Conservation (phyloP, 1,140 invertebrate genomes). For the Drosophila setifemur region DNA sequence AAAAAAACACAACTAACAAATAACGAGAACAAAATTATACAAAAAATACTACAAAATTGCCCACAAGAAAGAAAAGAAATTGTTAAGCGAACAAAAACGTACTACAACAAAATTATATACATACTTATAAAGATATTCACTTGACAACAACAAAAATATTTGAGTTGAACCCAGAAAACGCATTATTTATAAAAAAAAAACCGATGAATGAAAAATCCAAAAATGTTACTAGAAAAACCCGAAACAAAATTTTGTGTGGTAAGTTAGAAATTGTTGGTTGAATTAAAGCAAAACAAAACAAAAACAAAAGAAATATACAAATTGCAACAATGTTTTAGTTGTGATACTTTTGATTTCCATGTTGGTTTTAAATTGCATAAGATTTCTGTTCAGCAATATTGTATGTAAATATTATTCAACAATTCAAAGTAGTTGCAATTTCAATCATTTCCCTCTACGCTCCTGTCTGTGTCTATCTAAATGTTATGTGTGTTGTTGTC, state of each 20-base stretch:
- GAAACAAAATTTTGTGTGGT: conserved; percentile 82
- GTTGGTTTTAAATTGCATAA: conserved; percentile 75
- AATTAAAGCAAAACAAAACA: conserved; percentile 50
- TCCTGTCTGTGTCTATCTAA: conserved; percentile 36
- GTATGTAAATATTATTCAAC: conserved; percentile 43
- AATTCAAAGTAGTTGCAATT: conserved; percentile 52
- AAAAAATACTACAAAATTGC: conserved; percentile 60
- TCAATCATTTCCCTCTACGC: conserved; percentile 37
- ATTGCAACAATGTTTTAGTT: conserved; percentile 51
- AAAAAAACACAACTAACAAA: conserved; percentile 57
- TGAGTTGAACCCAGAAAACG: conserved; percentile 46
- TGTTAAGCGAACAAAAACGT: conserved; percentile 61
- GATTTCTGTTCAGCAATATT: conserved; percentile 57
- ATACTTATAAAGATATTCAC: conserved; percentile 74
- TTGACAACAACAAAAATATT: conserved; percentile 60
- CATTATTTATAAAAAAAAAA: conserved; percentile 75
- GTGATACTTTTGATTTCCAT: conserved; percentile 37
- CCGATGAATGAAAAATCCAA: conserved; percentile 49
- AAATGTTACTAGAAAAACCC: conserved; percentile 65
- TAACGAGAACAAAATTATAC: conserved; percentile 57
- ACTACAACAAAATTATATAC: conserved; percentile 67
- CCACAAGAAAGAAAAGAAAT: conserved; percentile 65
- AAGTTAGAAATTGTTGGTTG: conserved; percentile 81
- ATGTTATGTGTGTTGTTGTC: conserved; percentile 23
- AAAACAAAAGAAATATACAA: conserved; percentile 34